A percentile compares a stretch with the other conserved stretches of the same genome.
phyloP scores from a whole-genome alignment of 2,888 invertebrate species.

The Lysandra coridon region DNA sequence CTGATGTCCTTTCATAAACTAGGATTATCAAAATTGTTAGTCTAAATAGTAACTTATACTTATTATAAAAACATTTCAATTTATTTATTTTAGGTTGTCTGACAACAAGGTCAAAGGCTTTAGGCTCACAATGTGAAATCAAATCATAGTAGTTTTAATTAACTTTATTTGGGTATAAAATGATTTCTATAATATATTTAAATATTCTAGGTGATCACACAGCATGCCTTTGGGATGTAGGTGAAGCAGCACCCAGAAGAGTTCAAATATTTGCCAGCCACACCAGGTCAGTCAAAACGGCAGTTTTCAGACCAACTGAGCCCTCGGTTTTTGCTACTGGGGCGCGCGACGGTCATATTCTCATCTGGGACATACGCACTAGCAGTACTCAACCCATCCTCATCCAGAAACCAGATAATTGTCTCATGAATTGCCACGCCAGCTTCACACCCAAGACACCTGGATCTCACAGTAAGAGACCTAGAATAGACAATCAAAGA shows the following conservation, averaged over 20 bases:
- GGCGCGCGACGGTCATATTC: constrained; percentile 91
- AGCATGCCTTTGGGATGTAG: constrained; percentile 88
- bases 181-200: not conserved
- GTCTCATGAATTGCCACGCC: constrained; percentile 84
- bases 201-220: constrained; percentile 85
- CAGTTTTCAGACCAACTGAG: constrained; percentile 86
- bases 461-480: constrained; percentile 72
- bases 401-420: constrained; percentile 84
- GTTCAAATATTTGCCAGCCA: constrained; percentile 86
- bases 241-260: constrained; percentile 68
- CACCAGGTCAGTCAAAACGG: constrained; percentile 90
- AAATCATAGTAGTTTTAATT: too few relatives aligned
- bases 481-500: constrained; percentile 72
- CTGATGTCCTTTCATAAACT: too few relatives aligned
- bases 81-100: too few relatives aligned
- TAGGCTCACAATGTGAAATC: too few relatives aligned
- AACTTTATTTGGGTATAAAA: too few relatives aligned
- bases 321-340: constrained; percentile 91
- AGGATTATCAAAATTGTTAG: too few relatives aligned
- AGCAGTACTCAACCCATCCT: constrained; percentile 53
- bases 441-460: constrained; percentile 73
- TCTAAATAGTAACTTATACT: too few relatives aligned
- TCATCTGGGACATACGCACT: constrained; percentile 88
- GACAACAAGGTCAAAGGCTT: too few relatives aligned
- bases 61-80: too few relatives aligned